Base-by-base conservation (phyloP, 2,888 invertebrate species). In the Plebejus argus region DNA sequence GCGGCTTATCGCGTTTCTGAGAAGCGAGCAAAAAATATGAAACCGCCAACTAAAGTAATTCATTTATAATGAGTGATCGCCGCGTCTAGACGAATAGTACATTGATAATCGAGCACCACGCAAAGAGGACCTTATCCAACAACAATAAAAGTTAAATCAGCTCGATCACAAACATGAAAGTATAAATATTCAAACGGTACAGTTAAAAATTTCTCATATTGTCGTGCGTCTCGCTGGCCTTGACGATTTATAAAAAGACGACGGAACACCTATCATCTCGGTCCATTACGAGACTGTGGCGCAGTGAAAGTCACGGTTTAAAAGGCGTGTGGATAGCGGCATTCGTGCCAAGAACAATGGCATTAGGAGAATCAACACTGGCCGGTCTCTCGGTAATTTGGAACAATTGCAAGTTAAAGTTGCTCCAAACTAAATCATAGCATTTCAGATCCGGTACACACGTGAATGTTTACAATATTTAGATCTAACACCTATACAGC, bases 381-480 rank as follows among this genome's bases (percentile, higher is more conserved):
- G 72, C 80, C 80, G 81, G 78, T 83, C 86, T 86, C 88, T 90
- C 89, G 89, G 91, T 91, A 91, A 91, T 90, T 89, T 88, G 86
- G 87, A 85, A 81, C 87, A 88, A 88, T 86, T 83, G 84, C 85
- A 49, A 72, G 85, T 86, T 76, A 76, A 53, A 79, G n/a, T n/a
- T 82, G 85, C 87, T 88, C 53, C 7, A 74, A 85, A 87, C 86
- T 87, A 89, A 89, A 92, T 91, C 89, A 91, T 88, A 88, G 91
- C 90, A 90, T 92, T 93, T 89, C 7, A 33, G 28, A 28, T 53
- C 7, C 15, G 53, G 72, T 72, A 74, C 74, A 74, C 53, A 28
- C 53, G 74, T 23, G 23, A 74, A 71, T 18, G 70, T 0, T 61
- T 61, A 61, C 61, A 61, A 23, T 12, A 61, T 61, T 61, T 20